A percentile compares a stretch with the other conserved stretches of the same genome.
Evolutionary conservation across 2,888 invertebrate genomes (phyloP).

Genomic region (Eurytoma californica): DNA sequence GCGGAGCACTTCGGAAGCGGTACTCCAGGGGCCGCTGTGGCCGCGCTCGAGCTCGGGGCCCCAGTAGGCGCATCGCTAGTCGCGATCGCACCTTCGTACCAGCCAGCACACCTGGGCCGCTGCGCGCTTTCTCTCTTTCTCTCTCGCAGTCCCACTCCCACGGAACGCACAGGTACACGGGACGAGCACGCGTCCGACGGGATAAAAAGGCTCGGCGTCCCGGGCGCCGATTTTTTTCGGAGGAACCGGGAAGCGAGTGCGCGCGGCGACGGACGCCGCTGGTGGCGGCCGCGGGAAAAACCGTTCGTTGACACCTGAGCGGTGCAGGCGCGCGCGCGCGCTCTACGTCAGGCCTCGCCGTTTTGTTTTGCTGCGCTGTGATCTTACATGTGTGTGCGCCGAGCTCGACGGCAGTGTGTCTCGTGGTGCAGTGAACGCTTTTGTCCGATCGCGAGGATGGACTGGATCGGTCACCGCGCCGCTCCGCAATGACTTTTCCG

Average conservation of each 20-base stretch:
- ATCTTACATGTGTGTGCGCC: too few relatives aligned
- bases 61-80: constrained; percentile 63
- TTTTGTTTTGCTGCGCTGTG: too few relatives aligned
- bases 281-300: constrained; percentile 38
- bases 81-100: constrained; percentile 70
- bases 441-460: neutral
- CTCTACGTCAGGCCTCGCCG: neutral
- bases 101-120: constrained; percentile 55
- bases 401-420: neutral
- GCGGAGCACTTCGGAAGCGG: constrained; percentile 60
- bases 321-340: constrained; percentile 26
- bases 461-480: neutral
- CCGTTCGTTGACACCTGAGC: constrained; percentile 52
- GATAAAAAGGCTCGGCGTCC: neutral
- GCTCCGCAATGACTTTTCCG: too few relatives aligned
- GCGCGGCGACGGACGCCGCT: constrained; percentile 1
- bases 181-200: neutral
- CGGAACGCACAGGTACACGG: constrained; percentile 35
- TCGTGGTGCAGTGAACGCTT: neutral
- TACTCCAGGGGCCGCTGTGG: constrained; percentile 65
- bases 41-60: constrained; percentile 58
- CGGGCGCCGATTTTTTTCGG: too few relatives aligned
- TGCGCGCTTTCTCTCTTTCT: constrained; percentile 48
- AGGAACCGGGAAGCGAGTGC: neutral
- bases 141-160: constrained; percentile 37